phyloP scores from a whole-genome alignment of 2,888 invertebrate genomes.

The Schizaphis graminum region DNA sequence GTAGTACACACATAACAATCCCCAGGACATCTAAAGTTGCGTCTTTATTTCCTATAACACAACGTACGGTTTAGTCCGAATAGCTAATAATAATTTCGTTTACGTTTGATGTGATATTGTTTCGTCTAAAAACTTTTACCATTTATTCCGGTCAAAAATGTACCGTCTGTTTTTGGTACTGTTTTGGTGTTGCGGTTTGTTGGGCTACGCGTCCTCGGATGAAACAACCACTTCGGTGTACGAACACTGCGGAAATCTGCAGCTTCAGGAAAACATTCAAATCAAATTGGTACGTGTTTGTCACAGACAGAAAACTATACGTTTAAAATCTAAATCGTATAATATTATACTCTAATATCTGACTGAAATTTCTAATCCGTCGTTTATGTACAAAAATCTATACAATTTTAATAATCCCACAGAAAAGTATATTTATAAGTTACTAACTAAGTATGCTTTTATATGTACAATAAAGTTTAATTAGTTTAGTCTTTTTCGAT shows the following conservation, averaged over 20 bases:
- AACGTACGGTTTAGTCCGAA: not conserved
- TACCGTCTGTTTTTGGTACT: conserved; percentile 35
- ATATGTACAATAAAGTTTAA: too few species aligned
- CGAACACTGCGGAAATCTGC: conserved; percentile 44
- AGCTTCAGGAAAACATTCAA: conserved; percentile 23
- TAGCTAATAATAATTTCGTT: not conserved
- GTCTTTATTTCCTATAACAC: not conserved
- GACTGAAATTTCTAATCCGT: not conserved
- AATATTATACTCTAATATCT: not conserved
- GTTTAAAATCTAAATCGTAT: not conserved
- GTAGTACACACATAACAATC: not conserved
- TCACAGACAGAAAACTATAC: not conserved
- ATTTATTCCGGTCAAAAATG: not conserved
- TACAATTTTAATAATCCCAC: not conserved
- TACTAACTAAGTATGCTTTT: too few species aligned
- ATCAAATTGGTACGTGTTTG: conserved; percentile 42
- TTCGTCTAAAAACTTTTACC: not conserved
- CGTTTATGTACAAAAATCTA: not conserved
- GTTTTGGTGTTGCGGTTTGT: conserved; percentile 31
- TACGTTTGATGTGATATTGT: not conserved
- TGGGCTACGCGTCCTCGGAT: not conserved
- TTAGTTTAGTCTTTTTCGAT: too few species aligned
- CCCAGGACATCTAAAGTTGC: too few species aligned
- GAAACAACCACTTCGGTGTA: conserved; percentile 8
- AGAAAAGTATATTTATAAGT: not conserved